phyloP scores from a whole-genome alignment of 2,113 vertebrate species.

The Miniopterus natalensis region DNA sequence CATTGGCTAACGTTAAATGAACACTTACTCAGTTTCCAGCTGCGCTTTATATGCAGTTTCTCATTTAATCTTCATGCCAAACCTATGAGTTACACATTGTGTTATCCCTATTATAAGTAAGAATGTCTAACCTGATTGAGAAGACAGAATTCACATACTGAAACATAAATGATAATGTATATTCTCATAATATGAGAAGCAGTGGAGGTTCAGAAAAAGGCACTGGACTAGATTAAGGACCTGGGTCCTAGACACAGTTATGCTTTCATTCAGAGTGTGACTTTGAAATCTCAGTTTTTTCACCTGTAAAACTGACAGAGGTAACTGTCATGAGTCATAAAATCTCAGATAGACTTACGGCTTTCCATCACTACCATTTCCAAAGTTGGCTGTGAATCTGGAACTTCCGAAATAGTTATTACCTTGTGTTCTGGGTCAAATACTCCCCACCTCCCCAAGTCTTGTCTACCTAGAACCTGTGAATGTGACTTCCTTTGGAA shows the following conservation, averaged over 20 bases:
- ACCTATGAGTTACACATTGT: neutral
- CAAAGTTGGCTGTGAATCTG: neutral
- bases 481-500: neutral
- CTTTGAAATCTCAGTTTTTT: neutral
- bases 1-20: neutral
- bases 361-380: neutral
- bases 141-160: neutral
- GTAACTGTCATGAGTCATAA: neutral
- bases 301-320: neutral
- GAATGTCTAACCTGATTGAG: neutral
- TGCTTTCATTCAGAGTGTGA: neutral
- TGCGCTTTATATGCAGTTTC: neutral
- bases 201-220: neutral
- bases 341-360: neutral
- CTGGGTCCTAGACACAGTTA: neutral
- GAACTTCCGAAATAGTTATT: neutral
- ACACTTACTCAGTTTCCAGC: neutral
- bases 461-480: neutral
- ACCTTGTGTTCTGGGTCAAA: neutral
- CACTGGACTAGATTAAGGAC: neutral
- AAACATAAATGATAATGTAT: neutral
- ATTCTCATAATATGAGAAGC: neutral
- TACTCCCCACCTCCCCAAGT: neutral
- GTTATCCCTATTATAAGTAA: constrained; percentile 5
- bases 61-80: constrained; percentile 43